Conservation (phyloP, 2,113 vertebrate species). For the Pipra filicauda region DNA sequence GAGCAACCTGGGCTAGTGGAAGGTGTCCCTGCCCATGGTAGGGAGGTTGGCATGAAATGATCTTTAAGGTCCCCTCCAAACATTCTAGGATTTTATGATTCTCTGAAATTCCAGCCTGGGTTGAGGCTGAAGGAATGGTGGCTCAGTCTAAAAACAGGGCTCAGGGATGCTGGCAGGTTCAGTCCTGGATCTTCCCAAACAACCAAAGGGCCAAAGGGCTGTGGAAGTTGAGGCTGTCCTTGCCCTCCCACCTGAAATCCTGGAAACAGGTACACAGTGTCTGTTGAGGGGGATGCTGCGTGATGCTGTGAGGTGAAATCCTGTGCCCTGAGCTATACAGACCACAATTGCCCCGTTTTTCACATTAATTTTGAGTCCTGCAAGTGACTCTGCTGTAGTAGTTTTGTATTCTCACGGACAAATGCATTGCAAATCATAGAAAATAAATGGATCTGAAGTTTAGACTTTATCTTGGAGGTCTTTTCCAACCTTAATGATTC, state of each 20-base stretch:
- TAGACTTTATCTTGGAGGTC: neutral
- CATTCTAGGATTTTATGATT: neutral
- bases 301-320: neutral
- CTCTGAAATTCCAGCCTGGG: neutral
- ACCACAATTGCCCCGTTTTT: neutral
- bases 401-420: neutral
- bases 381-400: neutral
- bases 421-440: neutral
- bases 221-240: neutral
- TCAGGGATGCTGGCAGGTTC: neutral
- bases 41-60: neutral
- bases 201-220: neutral
- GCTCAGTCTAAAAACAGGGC: neutral
- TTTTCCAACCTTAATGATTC: neutral
- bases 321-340: neutral
- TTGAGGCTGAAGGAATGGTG: neutral
- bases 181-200: neutral
- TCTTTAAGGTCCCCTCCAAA: neutral
- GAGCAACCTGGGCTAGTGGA: fast-evolving
- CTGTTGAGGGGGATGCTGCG: too few relatives aligned
- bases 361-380: neutral
- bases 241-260: neutral
- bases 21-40: neutral
- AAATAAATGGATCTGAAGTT: neutral
- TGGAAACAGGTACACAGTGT: neutral